Evolutionary conservation across 2,113 vertebrate species (phyloP).

Genomic region (Lontra canadensis): DNA sequence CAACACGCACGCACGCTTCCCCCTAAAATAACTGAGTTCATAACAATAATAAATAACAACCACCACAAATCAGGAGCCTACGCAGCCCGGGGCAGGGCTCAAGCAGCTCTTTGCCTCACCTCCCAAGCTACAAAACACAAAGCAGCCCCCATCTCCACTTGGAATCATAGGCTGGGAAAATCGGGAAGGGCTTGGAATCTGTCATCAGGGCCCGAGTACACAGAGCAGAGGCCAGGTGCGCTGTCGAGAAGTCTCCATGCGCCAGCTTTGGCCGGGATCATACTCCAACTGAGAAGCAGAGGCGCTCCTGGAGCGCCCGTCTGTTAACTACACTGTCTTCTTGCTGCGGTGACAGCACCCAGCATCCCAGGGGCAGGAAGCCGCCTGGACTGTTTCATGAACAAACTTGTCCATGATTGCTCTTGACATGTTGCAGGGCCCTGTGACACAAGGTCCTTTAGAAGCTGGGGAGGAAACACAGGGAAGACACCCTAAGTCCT

Average conservation of each 20-base stretch:
- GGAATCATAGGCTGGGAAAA: background rate
- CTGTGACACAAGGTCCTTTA: background rate
- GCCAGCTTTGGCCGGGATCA: background rate
- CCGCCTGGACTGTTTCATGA: background rate
- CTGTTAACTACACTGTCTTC: background rate
- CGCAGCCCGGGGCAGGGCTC: accelerated
- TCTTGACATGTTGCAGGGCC: background rate
- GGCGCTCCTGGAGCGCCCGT: accelerated
- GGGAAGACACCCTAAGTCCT: background rate
- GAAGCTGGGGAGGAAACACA: background rate
- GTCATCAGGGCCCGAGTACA: background rate
- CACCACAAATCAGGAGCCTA: background rate
- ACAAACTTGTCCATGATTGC: background rate
- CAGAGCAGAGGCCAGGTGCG: accelerated
- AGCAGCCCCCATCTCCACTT: accelerated
- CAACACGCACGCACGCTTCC: too few relatives aligned
- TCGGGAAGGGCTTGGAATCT: accelerated
- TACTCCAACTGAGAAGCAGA: background rate
- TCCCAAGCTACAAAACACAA: background rate
- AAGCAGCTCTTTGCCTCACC: background rate
- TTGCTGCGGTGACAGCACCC: background rate
- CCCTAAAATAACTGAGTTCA: background rate
- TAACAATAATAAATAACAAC: background rate
- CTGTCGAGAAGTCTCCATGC: background rate
- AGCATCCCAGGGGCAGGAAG: too few relatives aligned